Evolutionary conservation across 1,140 invertebrate genomes (phyloP), one percentile per base, ranked within the genome.

Genomic region (Drosophila ficusphila): DNA sequence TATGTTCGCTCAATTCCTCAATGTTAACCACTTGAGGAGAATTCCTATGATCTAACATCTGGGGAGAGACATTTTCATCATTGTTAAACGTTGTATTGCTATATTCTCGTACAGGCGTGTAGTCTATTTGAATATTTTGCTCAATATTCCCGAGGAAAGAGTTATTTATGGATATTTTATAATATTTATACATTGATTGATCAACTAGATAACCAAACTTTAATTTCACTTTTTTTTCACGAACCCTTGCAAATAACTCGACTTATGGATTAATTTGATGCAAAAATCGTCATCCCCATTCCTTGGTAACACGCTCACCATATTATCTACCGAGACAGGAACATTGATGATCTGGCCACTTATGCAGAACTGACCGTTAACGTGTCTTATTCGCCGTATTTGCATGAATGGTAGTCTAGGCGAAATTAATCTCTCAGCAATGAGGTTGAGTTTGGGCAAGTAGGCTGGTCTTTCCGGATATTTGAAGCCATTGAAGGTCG

Each of bases 271-370:
- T 36, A 36, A 23, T 23, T 36, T 36, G 33, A 36, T 36, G 33
- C 33, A 36, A 36, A 36, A 36, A 36, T 36, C 33, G 33, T 36
- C 33, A 36, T 36, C 33, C 33, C 12, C 33, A 36, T 36, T 36
- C 33, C 33, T 36, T 36, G 33, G 33, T 36, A 36, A 7, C 33
- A 36, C 12, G 12, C 12, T 36, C 34, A 36, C 12, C 34, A 36
- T 36, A 36, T 36, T 36, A 14, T 36, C 34, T 8, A 36, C 12
- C 33, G 34, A 36, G 34, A 12, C 34, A 16, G 34, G n/a, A 36
- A 36, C 12, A 36, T 36, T 36, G 2, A 36, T 36, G 5, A 36
- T 16, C 12, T 36, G 34, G 34, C 34, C 34, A 16, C 6, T 36
- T 14, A 36, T 36, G 34, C 34, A 16, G 12, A 36, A 36, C 34